Percentiles rank a stretch among this genome's conserved stretches.
Conservation (phyloP, 1,140 invertebrate species). For the Drosophila bifasciata region DNA sequence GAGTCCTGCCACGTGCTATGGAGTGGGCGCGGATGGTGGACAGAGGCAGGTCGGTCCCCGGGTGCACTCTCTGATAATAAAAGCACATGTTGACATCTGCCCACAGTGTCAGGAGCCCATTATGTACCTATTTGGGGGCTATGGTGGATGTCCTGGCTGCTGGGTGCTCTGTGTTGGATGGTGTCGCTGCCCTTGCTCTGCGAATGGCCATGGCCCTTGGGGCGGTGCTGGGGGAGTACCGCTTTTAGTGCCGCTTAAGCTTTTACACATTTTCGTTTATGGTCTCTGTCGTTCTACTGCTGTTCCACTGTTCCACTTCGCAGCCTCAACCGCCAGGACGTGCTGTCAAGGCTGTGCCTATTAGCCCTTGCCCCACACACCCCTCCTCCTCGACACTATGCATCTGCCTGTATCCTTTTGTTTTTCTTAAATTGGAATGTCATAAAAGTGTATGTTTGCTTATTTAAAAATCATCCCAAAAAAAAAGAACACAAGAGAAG, state of each 20-base stretch:
- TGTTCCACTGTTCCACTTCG: conserved; percentile 42
- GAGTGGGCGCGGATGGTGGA: conserved; percentile 7
- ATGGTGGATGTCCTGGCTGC: neutral
- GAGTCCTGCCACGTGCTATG: conserved; percentile 48
- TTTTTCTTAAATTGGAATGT: conserved; percentile 73
- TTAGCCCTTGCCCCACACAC: conserved; percentile 35
- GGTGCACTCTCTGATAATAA: conserved; percentile 62
- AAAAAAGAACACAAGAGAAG: conserved; percentile 10
- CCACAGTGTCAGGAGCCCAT: conserved; percentile 51
- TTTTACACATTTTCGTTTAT: conserved; percentile 80
- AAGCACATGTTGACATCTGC: conserved; percentile 76
- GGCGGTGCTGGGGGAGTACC: conserved; percentile 1
- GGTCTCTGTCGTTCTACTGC: conserved; percentile 63
- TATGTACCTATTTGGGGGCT: conserved; percentile 48
- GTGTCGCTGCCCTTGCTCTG: conserved; percentile 3
- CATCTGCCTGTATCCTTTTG: conserved; percentile 34
- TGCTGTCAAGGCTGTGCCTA: conserved; percentile 51
- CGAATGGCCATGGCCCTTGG: too few species aligned
- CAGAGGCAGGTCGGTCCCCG: conserved; percentile 1
- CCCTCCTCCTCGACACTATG: conserved; percentile 3
- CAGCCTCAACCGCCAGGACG: conserved; percentile 19
- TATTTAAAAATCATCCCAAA: conserved; percentile 58
- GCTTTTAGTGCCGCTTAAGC: conserved; percentile 75
- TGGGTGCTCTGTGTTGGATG: neutral
- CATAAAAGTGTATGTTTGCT: conserved; percentile 65